Evolutionary conservation across 2,888 invertebrate species (phyloP).

Genomic region (Polylopha cassiicola): DNA sequence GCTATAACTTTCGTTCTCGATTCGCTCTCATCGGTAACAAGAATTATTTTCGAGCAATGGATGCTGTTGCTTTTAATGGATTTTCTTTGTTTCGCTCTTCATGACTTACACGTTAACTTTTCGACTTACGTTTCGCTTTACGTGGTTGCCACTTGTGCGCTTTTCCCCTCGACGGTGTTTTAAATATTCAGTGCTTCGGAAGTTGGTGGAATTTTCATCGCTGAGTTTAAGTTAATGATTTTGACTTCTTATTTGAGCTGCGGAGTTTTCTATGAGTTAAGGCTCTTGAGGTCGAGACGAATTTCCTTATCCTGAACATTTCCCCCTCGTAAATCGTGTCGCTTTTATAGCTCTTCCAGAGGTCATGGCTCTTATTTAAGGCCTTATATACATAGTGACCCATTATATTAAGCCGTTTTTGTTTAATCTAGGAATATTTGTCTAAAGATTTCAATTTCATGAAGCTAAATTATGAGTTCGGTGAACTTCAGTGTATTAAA

Average conservation of each 20-base stretch:
- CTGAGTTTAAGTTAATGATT: constrained; percentile 9
- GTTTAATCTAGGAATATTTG: no score
- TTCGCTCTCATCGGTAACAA: constrained; percentile 32
- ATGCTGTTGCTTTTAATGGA: constrained; percentile 32
- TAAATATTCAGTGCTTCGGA: neutral
- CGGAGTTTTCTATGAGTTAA: constrained; percentile 13
- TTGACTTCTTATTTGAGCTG: constrained; percentile 12
- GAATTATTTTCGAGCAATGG: constrained; percentile 34
- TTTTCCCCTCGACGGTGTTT: no score
- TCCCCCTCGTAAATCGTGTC: constrained; percentile 32
- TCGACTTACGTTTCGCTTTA: neutral
- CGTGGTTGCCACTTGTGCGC: no score
- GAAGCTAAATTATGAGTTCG: no score
- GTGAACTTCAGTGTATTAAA: no score
- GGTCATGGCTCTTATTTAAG: constrained; percentile 16
- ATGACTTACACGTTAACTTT: constrained; percentile 5
- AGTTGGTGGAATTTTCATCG: constrained; percentile 2
- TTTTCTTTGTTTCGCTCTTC: constrained; percentile 28
- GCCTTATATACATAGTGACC: constrained; percentile 3
- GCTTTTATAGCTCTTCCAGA: constrained; percentile 32
- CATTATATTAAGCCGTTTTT: no score
- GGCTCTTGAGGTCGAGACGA: constrained; percentile 20
- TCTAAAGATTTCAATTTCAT: no score
- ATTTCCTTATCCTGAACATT: constrained; percentile 26
- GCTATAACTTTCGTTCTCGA: constrained; percentile 37